These are phyloP conservation scores for Dilophus febrilis DNA, from an alignment of 2,888 invertebrate species.

Conservation along the genomic window DNA sequence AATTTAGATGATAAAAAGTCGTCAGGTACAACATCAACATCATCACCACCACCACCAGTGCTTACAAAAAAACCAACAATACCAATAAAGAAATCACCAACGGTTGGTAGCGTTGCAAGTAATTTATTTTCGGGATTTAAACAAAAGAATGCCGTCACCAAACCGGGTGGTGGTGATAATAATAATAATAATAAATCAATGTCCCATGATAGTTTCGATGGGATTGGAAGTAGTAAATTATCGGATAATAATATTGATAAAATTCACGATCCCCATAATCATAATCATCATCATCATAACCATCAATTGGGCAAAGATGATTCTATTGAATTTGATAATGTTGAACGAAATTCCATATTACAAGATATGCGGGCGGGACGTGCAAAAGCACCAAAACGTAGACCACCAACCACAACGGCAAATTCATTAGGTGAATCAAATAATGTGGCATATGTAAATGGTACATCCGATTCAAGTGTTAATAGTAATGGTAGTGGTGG, in stretches of 20 bases:
- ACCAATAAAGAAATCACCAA: constrained; percentile 50
- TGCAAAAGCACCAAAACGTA: constrained; percentile 37
- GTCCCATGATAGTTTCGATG: constrained; percentile 30
- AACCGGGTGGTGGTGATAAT: too few species aligned
- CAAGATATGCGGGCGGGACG: constrained; percentile 46
- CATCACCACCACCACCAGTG: constrained; percentile 29
- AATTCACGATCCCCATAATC: too few species aligned
- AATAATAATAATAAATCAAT: constrained; percentile 36
- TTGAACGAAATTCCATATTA: constrained; percentile 43
- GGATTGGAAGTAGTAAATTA: constrained; percentile 31
- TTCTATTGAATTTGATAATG: constrained; percentile 44
- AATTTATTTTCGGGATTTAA: constrained; percentile 43
- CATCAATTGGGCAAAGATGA: constrained; percentile 22
- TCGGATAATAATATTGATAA: constrained; percentile 17
- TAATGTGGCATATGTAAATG: constrained; percentile 22
- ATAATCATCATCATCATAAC: too few species aligned
- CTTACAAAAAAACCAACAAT: constrained; percentile 44
- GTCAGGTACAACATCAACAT: too few species aligned
- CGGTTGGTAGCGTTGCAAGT: constrained; percentile 37
- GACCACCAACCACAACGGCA: constrained; percentile 39
- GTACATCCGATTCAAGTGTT: constrained; percentile 19
- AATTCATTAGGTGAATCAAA: constrained; percentile 23
- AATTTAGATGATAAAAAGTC: constrained; percentile 27
- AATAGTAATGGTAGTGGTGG: too few species aligned
- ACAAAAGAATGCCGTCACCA: constrained; percentile 35